Percentiles rank a stretch among this genome's conserved stretches.
These are phyloP conservation scores for Furcifer pardalis DNA, from an alignment of 2,797 vertebrate genomes.

Conservation along the genomic window DNA sequence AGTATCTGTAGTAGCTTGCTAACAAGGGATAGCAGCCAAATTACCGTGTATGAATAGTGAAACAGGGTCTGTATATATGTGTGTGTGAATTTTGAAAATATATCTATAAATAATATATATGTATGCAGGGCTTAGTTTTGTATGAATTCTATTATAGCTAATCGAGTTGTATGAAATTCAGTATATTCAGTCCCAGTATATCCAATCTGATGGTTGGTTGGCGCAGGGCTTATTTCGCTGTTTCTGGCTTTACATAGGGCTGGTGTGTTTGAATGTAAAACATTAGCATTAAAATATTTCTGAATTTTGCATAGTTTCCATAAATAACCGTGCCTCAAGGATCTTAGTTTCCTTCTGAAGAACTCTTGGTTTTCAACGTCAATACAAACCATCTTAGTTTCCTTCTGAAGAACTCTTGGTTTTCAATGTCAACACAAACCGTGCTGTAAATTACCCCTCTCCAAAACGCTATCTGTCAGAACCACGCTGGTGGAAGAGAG, in stretches of 20 bases:
- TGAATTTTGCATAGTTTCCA: neutral
- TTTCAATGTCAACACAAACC: neutral
- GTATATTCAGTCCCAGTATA: neutral
- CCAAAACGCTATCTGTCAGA: neutral
- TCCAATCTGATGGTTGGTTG: neutral
- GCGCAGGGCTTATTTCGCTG: neutral
- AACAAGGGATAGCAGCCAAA: neutral
- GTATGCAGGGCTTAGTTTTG: constrained; percentile 6
- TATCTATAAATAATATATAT: neutral
- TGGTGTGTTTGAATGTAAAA: neutral
- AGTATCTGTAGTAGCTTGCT: neutral
- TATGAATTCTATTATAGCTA: neutral
- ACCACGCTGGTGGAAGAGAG: neutral
- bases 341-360: neutral
- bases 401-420: neutral
- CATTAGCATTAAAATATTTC: neutral
- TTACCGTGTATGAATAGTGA: neutral
- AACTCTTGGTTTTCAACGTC: neutral
- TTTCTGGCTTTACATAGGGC: neutral
- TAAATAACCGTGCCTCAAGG: neutral
- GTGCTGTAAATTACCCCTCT: neutral
- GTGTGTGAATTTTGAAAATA: neutral
- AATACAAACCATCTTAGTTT: neutral
- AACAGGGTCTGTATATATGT: constrained; percentile 10
- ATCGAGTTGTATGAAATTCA: neutral